A percentile compares a stretch with the other conserved stretches of the same genome.
Evolutionary conservation across 1,140 invertebrate species (phyloP).

Genomic region (Cotesia glomerata): DNA sequence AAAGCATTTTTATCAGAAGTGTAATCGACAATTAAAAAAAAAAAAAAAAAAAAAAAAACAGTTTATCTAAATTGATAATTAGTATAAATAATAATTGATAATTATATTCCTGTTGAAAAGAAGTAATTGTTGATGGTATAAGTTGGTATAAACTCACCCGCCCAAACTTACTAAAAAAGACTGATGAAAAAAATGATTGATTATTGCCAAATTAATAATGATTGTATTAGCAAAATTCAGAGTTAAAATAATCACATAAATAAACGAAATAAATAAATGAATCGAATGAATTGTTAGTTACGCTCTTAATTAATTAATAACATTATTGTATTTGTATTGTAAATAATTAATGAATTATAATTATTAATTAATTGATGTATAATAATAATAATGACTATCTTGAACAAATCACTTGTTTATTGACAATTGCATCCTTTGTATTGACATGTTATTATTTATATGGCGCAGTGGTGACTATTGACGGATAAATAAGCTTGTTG

Average conservation of each 20-base stretch:
- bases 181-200: constrained; percentile 23
- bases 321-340: constrained; percentile 22
- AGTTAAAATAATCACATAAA: constrained; percentile 4
- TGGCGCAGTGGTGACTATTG: constrained; percentile 8
- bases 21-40: neutral
- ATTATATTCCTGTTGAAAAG: constrained; percentile 26
- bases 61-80: constrained; percentile 8
- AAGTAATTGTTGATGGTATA: constrained; percentile 19
- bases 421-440: neutral
- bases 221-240: constrained; percentile 17
- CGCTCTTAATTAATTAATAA: neutral
- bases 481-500: constrained; percentile 31
- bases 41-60: neutral
- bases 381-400: no score
- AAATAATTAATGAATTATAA: constrained; percentile 12
- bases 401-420: neutral
- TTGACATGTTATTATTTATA: no score
- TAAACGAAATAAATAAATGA: constrained; percentile 8
- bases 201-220: constrained; percentile 26
- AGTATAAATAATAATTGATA: constrained; percentile 14
- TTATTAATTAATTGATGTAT: neutral
- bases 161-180: constrained; percentile 30
- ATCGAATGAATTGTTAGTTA: neutral
- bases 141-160: constrained; percentile 11
- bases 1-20: neutral